Evolutionary conservation across 2,888 invertebrate genomes (phyloP).

Genomic region (Pseudococcus longispinus): DNA sequence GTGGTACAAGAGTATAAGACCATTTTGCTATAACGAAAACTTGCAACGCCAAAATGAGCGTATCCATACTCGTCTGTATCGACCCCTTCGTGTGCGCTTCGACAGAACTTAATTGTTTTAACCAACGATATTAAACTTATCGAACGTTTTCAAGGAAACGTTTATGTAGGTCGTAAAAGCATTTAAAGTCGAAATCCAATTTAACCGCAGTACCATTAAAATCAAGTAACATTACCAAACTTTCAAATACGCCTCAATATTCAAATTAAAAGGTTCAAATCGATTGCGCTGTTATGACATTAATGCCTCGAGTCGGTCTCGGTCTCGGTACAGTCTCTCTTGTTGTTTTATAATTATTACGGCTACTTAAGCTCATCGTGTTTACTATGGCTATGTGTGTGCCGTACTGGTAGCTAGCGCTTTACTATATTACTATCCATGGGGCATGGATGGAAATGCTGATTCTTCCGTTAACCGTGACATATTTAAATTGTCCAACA

Average conservation of each 20-base stretch:
- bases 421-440: not conserved
- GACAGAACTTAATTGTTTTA: constrained; percentile 48
- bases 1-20: not conserved
- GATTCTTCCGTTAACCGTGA: constrained; percentile 15
- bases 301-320: not conserved
- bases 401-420: not conserved
- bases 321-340: not conserved
- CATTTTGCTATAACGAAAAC: not conserved
- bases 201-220: constrained; percentile 7
- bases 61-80: not conserved
- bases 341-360: not conserved
- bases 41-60: not conserved
- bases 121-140: constrained; percentile 49
- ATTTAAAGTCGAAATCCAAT: constrained; percentile 33
- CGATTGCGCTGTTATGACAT: not conserved
- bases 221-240: constrained; percentile 13
- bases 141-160: constrained; percentile 46
- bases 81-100: not conserved
- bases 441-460: not conserved
- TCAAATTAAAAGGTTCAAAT: constrained; percentile 14
- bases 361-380: constrained; percentile 2
- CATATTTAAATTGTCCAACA: constrained; percentile 19
- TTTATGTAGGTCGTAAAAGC: constrained; percentile 43
- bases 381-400: not conserved
- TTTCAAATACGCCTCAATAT: constrained; percentile 26